Base-by-base conservation (phyloP, 2,888 invertebrate genomes). In the Nephrotoma appendiculata region DNA sequence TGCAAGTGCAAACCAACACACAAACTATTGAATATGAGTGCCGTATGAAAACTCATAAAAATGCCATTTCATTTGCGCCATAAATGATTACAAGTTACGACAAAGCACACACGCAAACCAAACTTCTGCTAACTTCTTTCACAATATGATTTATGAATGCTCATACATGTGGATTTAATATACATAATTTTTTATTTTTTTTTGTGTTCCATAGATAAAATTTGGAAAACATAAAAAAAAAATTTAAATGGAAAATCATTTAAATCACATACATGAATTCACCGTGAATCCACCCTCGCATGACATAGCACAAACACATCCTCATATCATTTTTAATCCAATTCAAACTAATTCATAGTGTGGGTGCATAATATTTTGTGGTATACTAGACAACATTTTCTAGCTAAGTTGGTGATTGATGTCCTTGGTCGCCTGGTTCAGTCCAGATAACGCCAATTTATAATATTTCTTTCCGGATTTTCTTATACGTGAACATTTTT, bases 381-480 rank as follows among this genome's bases (percentile, higher is more conserved):
- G 1, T 71, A 31, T 3, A 52, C 71, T 31, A 71, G 71, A 71
- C 71, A 71, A 71, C 31, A 71, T 71, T 31, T 31, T 31, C 7
- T n/a, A 7, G 71, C 31, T 85, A 85, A 85, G 85, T 85, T 43
- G 85, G 43, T 85, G 85, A 85, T 85, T 85, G 85, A 85, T 85
- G 85, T 85, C 85, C 11, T 85, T 43, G 85, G 85, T 85, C 43
- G 85, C 44, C 85, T 85, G 85, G 15, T 44, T 85, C 44, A 71
- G 85, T 85, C 85, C 85, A 85, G 85, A 85, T 85, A 85, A 85
- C 85, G 31, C 85, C 71, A 71, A 71, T 71, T 71, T 71, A 31
- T 71, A 15, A 52, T 52, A 52, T 52, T 52, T 52, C 52, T 52
- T 52, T 52, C 52, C 52, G 52, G 15, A 52, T 52, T 52, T 52